Evolutionary conservation across 2,888 invertebrate genomes (phyloP).

Genomic region (Aspidiotus rigidus): DNA sequence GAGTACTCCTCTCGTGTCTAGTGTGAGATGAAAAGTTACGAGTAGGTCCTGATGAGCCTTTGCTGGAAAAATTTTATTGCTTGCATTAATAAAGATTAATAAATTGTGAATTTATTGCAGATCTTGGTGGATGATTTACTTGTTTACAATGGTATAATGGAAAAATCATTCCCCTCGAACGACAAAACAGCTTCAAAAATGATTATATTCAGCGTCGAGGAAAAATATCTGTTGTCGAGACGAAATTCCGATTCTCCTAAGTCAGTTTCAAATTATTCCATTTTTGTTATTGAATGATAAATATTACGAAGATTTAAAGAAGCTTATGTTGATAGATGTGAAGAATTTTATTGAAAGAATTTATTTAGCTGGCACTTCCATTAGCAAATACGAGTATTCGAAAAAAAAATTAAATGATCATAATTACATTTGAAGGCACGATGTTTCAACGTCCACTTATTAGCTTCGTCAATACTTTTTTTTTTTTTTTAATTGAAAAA

Average conservation of each 20-base stretch:
- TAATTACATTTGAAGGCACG: too few relatives aligned
- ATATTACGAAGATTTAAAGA: background rate
- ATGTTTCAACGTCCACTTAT: too few relatives aligned
- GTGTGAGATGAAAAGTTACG: too few relatives aligned
- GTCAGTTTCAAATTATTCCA: background rate
- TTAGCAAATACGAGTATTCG: too few relatives aligned
- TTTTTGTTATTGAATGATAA: background rate
- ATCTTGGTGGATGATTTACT: conserved; percentile 70
- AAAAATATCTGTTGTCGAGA: conserved; percentile 11
- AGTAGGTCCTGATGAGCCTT: too few relatives aligned
- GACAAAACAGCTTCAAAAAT: conserved; percentile 40
- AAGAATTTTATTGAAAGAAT: too few relatives aligned
- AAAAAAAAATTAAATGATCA: too few relatives aligned
- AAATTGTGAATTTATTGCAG: conserved; percentile 44
- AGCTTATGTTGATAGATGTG: background rate
- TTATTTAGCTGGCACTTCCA: too few relatives aligned
- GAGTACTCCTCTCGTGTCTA: background rate
- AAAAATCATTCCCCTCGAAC: conserved; percentile 37
- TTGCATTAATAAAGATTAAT: background rate
- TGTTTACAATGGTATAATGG: conserved; percentile 63
- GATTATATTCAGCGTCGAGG: conserved; percentile 42
- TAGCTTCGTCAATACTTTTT: too few relatives aligned
- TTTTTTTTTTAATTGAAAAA: too few relatives aligned
- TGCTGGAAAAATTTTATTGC: too few relatives aligned
- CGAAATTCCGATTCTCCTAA: background rate